A percentile compares a stretch with the other conserved stretches of the same genome.
phyloP scores from a whole-genome alignment of 2,888 invertebrate species.

The Caradrina kadenii region DNA sequence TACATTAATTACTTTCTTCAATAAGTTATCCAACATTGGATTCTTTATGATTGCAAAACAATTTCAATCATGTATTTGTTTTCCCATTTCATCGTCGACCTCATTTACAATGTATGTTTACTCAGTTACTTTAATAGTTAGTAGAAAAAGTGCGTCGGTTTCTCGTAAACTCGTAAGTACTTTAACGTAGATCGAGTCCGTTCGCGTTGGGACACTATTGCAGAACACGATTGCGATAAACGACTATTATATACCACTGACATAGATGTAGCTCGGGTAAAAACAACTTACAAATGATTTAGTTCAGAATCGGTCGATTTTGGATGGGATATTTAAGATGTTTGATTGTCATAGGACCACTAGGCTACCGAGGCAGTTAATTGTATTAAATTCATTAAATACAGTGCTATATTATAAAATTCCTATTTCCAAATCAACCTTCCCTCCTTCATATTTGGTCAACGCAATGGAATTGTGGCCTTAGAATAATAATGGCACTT shows the following conservation, averaged over 20 bases:
- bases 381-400: too few species aligned
- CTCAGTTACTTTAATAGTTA: conserved; percentile 24
- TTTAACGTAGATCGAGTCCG: conserved; percentile 60
- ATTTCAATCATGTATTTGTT: conserved; percentile 12
- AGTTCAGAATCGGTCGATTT: conserved; percentile 19
- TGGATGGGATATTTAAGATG: neutral
- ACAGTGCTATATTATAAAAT: neutral
- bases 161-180: conserved; percentile 63
- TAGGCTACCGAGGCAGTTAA: too few species aligned
- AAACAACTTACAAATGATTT: conserved; percentile 44
- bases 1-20: conserved; percentile 23
- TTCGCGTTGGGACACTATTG: conserved; percentile 70
- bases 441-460: neutral
- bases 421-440: neutral
- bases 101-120: conserved; percentile 28
- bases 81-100: conserved; percentile 19
- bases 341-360: too few species aligned
- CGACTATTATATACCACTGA: conserved; percentile 64
- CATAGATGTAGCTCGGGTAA: conserved; percentile 60
- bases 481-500: neutral
- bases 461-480: neutral
- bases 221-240: conserved; percentile 72
- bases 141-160: conserved; percentile 48
- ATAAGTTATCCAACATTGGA: conserved; percentile 33
- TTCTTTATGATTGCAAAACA: conserved; percentile 34